Conservation (phyloP, 2,113 vertebrate genomes). For the Prolemur simus region DNA sequence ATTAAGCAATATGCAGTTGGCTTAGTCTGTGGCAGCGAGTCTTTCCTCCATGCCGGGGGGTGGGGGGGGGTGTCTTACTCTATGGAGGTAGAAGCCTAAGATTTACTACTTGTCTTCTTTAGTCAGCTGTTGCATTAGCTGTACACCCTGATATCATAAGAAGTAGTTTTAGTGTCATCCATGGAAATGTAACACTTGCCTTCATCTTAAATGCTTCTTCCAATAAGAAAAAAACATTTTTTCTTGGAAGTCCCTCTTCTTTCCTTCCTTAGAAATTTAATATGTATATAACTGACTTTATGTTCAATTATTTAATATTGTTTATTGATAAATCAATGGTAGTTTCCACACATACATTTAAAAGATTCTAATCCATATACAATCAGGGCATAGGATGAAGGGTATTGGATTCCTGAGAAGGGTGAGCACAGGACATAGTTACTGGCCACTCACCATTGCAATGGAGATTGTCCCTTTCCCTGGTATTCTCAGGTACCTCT, state of each 20-base stretch:
- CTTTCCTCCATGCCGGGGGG: neutral
- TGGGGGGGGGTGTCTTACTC: neutral
- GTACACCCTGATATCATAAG: neutral
- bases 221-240: neutral
- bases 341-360: neutral
- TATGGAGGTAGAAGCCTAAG: neutral
- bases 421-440: neutral
- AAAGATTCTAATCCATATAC: neutral
- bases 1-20: neutral
- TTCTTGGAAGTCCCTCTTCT: neutral
- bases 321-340: neutral
- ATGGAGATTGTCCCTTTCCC: neutral
- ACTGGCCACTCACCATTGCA: neutral
- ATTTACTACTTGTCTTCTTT: neutral
- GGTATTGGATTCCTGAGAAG: neutral
- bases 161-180: neutral
- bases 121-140: neutral
- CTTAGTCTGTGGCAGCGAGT: neutral
- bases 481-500: neutral
- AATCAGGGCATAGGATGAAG: neutral
- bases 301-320: neutral
- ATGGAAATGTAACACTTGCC: conserved; percentile 19
- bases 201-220: neutral
- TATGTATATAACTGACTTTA: neutral
- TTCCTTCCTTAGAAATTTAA: neutral